phyloP scores from a whole-genome alignment of 2,888 invertebrate species.

The Myopa tessellatipennis region DNA sequence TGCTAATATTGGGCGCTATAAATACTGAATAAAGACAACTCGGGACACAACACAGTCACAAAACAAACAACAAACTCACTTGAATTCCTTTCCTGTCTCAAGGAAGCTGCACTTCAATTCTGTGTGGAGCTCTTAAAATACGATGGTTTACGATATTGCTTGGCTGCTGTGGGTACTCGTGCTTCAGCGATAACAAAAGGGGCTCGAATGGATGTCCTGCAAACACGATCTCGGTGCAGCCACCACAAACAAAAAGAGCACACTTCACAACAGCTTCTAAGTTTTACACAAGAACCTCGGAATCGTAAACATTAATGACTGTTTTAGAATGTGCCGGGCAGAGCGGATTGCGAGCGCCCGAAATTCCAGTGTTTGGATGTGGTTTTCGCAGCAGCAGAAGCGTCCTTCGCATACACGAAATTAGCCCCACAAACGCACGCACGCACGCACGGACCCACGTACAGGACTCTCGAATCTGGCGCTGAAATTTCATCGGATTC shows the following conservation, averaged over 20 bases:
- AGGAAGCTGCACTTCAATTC: conserved; percentile 11
- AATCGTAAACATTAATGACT: conserved; percentile 37
- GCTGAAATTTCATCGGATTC: conserved; percentile 24
- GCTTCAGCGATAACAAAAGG: conserved; percentile 1
- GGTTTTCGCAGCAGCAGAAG: background rate
- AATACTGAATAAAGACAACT: conserved; percentile 19
- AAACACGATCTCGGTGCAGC: background rate
- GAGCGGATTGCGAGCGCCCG: background rate
- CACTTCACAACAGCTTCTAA: conserved; percentile 23
- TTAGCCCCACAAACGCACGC: background rate
- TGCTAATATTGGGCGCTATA: conserved; percentile 30
- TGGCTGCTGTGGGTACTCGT: conserved; percentile 5
- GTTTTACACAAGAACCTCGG: conserved; percentile 31
- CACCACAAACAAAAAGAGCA: conserved; percentile 6
- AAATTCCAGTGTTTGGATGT: conserved; percentile 16
- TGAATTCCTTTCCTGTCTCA: background rate
- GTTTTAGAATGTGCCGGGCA: background rate
- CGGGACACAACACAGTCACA: background rate
- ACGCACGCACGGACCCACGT: background rate
- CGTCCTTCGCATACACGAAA: background rate
- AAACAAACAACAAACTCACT: background rate
- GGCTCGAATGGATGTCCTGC: conserved; percentile 25
- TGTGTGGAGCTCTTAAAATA: conserved; percentile 6
- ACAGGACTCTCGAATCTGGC: conserved; percentile 27
- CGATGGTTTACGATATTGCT: conserved; percentile 25